phyloP scores from a whole-genome alignment of 2,113 vertebrate species.

The Pedionomus torquatus region DNA sequence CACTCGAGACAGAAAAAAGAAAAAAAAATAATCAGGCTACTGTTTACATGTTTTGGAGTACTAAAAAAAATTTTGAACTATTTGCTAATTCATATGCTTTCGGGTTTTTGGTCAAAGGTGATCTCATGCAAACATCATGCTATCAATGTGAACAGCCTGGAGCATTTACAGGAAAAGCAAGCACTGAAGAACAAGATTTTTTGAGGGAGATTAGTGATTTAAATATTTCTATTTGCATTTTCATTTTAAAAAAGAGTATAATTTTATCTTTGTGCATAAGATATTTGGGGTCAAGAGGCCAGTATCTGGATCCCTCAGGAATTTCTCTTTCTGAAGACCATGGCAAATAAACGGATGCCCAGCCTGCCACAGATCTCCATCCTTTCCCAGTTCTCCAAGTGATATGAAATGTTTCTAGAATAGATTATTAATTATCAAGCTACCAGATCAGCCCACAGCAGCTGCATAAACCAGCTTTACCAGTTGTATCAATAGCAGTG shows the following conservation, averaged over 20 bases:
- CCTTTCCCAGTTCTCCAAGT: background rate
- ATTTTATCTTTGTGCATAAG: background rate
- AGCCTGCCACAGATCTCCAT: accelerated
- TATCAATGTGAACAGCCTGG: background rate
- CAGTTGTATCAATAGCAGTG: background rate
- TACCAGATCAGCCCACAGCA: background rate
- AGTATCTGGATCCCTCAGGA: background rate
- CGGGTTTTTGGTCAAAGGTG: background rate
- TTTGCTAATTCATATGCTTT: background rate
- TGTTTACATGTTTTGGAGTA: background rate
- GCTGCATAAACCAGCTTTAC: background rate
- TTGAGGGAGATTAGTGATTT: background rate
- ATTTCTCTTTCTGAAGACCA: background rate
- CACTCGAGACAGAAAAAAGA: background rate
- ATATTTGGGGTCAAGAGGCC: background rate
- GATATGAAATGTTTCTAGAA: background rate
- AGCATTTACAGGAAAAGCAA: background rate
- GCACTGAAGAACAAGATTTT: background rate
- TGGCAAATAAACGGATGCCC: background rate
- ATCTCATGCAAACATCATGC: background rate
- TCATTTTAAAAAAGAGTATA: background rate
- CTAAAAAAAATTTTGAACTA: background rate
- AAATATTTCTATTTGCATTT: background rate
- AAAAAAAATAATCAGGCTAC: background rate
- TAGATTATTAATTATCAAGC: background rate